Conservation (phyloP, 2,113 vertebrate species). For the Hydropotes inermis region DNA sequence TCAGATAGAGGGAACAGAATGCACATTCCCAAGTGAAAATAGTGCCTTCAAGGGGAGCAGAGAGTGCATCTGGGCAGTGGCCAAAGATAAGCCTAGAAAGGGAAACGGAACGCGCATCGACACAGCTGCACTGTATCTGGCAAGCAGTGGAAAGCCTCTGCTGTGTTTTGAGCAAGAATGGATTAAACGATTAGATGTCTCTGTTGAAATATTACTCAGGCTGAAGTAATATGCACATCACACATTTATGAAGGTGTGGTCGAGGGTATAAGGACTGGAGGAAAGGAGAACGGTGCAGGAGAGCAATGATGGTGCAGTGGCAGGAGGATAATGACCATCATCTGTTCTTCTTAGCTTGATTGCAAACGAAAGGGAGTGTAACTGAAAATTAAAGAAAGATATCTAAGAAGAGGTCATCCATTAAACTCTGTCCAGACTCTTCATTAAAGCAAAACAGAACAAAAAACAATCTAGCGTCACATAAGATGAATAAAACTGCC, state of each 20-base stretch:
- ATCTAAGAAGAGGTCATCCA: neutral
- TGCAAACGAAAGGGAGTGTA: neutral
- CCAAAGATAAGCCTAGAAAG: neutral
- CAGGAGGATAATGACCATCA: neutral
- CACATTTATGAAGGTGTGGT: neutral
- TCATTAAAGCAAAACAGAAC: neutral
- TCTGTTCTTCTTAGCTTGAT: neutral
- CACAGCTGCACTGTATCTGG: neutral
- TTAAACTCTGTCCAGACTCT: neutral
- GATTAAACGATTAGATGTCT: neutral
- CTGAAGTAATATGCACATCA: neutral
- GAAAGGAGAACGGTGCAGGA: too few relatives aligned
- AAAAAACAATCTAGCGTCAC: neutral
- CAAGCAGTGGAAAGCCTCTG: accelerated
- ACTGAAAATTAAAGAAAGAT: neutral
- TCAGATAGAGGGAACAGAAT: neutral
- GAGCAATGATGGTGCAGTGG: accelerated
- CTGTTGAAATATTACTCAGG: neutral
- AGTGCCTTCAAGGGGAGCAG: neutral
- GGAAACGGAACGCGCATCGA: neutral
- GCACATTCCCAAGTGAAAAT: neutral
- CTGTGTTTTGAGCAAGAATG: neutral
- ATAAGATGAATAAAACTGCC: conserved; percentile 8
- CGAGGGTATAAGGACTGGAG: neutral
- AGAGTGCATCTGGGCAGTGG: neutral